phyloP scores from a whole-genome alignment of 2,797 vertebrate genomes.

The Percopsis omiscomaycus region DNA sequence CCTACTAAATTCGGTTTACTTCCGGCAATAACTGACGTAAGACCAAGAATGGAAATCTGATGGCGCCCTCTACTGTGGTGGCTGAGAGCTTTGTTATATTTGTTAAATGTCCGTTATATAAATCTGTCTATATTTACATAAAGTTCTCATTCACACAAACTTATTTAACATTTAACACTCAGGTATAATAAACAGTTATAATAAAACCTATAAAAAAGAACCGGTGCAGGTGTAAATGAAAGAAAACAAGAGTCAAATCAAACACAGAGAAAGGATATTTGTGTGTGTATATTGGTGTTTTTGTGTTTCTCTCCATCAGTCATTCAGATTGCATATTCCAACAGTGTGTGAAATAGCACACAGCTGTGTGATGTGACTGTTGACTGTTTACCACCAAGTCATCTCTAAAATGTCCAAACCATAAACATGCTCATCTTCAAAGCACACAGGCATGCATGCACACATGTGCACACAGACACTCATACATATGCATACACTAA shows the following conservation, averaged over 20 bases:
- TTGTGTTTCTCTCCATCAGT: slow-evolving; percentile 1
- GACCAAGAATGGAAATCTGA: fast-evolving
- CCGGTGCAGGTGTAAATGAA: too few species aligned
- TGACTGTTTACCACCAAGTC: slow-evolving; percentile 30
- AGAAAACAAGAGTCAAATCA: too few species aligned
- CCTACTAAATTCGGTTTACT: slow-evolving; percentile 25
- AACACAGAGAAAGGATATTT: neutral
- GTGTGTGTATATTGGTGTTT: slow-evolving; percentile 7
- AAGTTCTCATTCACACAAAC: too few species aligned
- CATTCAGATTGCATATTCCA: slow-evolving; percentile 34
- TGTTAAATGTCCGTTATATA: too few species aligned
- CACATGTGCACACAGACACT: neutral
- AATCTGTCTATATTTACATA: too few species aligned
- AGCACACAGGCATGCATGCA: neutral
- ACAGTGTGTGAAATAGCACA: slow-evolving; percentile 62
- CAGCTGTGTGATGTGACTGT: slow-evolving; percentile 8
- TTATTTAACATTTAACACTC: neutral
- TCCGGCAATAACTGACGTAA: slow-evolving; percentile 60
- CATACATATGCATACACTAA: neutral
- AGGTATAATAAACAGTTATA: neutral
- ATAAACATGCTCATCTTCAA: neutral
- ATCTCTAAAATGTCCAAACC: neutral
- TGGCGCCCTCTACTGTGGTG: slow-evolving; percentile 40
- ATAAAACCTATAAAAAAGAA: neutral
- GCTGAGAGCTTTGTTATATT: slow-evolving; percentile 7